Base-by-base conservation (phyloP, 2,113 vertebrate species). In the Tetrax tetrax region DNA sequence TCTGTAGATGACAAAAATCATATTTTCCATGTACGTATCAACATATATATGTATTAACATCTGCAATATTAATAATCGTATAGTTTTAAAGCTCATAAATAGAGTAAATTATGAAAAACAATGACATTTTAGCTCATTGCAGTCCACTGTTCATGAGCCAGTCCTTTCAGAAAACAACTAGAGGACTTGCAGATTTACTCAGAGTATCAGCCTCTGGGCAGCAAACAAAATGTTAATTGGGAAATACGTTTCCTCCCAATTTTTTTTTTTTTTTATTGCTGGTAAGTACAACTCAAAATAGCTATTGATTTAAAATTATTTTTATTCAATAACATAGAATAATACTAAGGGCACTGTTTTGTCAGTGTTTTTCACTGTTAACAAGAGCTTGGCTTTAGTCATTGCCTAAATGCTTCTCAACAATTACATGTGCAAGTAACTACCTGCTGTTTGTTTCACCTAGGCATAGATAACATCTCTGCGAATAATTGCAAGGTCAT, bases 271-370 rank as follows among this genome's bases (percentile, higher is more conserved):
- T 65, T n/a, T 71, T 16, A 43, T 54, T 60, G 28, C 23, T 89
- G 24, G 37, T 87, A 47, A 68, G 28, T 86, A 20, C 7, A 57
- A 74, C 38, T 89, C 56, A 47, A 89, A 65, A 25, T 64, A 15
- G 43, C 53, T 68, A 65, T 78, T 94, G 87, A 89, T 95, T 92
- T 87, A 50, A 76, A 93, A 80, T 65, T 87, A 51, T 90, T 63
- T 94, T 59, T 18, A 86, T 82, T 78, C 29, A 48, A 15, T 79
- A 86, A 51, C 48, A 69, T 29, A 78, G 45, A 92, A 54, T 82
- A 70, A 74, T 22, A 82, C 12, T 35, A n/a, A 81, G 56, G 35
- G 21, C 27, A 35, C 14, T 53, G 38, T 74, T 84, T 91, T 84
- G 45, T 75, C 51, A 68, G 4, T 89, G 31, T 76, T 92, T 88